These are phyloP conservation scores for Conistra vaccinii DNA, from an alignment of 2,888 invertebrate species.

Conservation along the genomic window DNA sequence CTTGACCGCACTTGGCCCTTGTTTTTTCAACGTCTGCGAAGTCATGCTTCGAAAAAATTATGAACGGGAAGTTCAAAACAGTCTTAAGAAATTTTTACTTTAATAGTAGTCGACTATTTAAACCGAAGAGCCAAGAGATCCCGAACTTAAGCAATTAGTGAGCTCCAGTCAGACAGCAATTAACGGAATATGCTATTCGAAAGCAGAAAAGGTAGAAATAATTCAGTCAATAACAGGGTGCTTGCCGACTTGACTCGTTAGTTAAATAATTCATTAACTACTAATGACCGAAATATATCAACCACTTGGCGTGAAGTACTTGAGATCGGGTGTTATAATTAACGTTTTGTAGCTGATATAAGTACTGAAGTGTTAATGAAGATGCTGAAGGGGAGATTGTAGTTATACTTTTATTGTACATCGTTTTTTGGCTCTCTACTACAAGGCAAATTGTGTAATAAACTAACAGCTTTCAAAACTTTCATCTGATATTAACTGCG, in stretches of 20 bases:
- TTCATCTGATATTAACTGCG: background rate
- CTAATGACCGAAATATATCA: slow-evolving; percentile 85
- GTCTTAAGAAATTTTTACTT: slow-evolving; percentile 86
- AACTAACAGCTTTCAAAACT: background rate
- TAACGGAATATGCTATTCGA: slow-evolving; percentile 89
- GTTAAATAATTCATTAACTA: slow-evolving; percentile 88
- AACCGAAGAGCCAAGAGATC: slow-evolving; percentile 86
- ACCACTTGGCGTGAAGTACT: slow-evolving; percentile 65
- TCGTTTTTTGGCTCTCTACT: background rate
- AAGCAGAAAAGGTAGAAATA: slow-evolving; percentile 88
- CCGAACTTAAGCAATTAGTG: slow-evolving; percentile 90
- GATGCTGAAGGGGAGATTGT: slow-evolving; percentile 17
- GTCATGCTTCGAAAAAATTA: slow-evolving; percentile 75
- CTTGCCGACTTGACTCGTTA: slow-evolving; percentile 83
- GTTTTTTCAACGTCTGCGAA: slow-evolving; percentile 70
- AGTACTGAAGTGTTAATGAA: slow-evolving; percentile 49
- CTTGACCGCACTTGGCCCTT: slow-evolving; percentile 49
- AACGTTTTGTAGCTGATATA: slow-evolving; percentile 53
- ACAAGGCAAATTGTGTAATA: background rate
- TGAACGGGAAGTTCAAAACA: slow-evolving; percentile 85
- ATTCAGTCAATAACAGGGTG: slow-evolving; percentile 87
- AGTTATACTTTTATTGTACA: slow-evolving; percentile 16
- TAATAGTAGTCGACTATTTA: slow-evolving; percentile 87
- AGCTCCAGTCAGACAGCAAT: slow-evolving; percentile 89
- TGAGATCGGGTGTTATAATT: slow-evolving; percentile 61